phyloP scores from a whole-genome alignment of 1,140 invertebrate species.

The Pseudachorutes palmiensis region DNA sequence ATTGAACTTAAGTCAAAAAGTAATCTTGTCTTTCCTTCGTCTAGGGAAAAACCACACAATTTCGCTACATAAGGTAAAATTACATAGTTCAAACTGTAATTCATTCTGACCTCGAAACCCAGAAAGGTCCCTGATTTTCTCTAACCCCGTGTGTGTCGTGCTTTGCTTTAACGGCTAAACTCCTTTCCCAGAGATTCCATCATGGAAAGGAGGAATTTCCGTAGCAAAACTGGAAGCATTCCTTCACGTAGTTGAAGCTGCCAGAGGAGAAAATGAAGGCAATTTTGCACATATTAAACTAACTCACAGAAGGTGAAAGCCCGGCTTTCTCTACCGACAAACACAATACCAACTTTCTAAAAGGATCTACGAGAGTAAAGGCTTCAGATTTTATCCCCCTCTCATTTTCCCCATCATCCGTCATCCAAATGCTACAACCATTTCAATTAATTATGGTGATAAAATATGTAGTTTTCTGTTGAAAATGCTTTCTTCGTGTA shows the following conservation, averaged over 20 bases:
- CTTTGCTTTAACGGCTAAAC: background rate
- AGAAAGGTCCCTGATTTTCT: background rate
- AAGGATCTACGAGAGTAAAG: background rate
- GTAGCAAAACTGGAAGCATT: background rate
- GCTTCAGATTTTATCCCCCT: background rate
- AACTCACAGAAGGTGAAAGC: no score
- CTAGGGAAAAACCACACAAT: background rate
- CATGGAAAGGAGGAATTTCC: no score
- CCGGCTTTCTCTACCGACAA: background rate
- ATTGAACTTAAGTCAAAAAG: background rate
- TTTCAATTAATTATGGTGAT: conserved; percentile 1
- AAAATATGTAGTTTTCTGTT: background rate
- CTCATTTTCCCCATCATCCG: background rate
- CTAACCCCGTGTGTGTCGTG: background rate
- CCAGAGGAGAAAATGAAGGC: background rate
- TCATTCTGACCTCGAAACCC: background rate
- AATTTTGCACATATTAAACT: background rate
- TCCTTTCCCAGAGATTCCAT: no score
- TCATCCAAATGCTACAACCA: background rate
- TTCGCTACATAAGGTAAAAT: background rate
- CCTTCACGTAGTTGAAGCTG: background rate
- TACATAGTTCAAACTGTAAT: background rate
- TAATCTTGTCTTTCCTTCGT: background rate
- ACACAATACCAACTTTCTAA: background rate
- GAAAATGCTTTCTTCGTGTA: no score